Evolutionary conservation across 2,888 invertebrate genomes (phyloP).

Genomic region (Eristalinus sepulchralis): DNA sequence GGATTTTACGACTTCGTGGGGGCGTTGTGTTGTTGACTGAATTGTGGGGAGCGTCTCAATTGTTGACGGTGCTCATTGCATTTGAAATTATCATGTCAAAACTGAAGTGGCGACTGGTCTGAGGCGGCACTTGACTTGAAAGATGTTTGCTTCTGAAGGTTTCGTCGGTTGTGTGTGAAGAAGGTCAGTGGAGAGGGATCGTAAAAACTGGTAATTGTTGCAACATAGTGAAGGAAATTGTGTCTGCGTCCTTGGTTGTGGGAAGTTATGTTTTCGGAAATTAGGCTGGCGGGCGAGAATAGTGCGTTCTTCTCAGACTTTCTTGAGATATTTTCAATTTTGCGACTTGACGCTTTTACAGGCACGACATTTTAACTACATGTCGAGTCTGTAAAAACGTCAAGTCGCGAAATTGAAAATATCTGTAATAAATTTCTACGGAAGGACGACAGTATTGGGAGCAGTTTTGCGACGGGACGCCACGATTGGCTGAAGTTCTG

Average conservation of each 20-base stretch:
- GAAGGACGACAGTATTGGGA: too few species aligned
- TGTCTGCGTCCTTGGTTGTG: not conserved
- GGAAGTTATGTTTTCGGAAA: not conserved
- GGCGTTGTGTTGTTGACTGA: constrained; percentile 31
- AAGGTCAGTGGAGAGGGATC: not conserved
- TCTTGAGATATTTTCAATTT: too few species aligned
- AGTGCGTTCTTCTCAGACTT: too few species aligned
- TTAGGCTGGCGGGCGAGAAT: too few species aligned
- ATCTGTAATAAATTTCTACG: too few species aligned
- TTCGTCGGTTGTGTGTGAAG: not conserved
- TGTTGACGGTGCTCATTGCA: constrained; percentile 42
- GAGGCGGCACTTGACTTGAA: not conserved
- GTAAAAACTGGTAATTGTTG: not conserved
- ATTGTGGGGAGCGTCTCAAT: constrained; percentile 45
- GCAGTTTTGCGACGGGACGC: too few species aligned
- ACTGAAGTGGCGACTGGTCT: not conserved
- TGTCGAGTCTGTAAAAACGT: too few species aligned
- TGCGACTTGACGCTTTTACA: too few species aligned
- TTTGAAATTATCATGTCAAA: constrained; percentile 41
- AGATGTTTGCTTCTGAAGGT: not conserved
- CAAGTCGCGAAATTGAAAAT: too few species aligned
- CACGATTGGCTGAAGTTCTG: too few species aligned
- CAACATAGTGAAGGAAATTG: not conserved
- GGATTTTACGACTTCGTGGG: constrained; percentile 22
- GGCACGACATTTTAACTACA: too few species aligned